Percentiles rank a stretch among this genome's conserved stretches.
phyloP scores from a whole-genome alignment of 2,888 invertebrate species.

The Chaetogeoica ovagalla region DNA sequence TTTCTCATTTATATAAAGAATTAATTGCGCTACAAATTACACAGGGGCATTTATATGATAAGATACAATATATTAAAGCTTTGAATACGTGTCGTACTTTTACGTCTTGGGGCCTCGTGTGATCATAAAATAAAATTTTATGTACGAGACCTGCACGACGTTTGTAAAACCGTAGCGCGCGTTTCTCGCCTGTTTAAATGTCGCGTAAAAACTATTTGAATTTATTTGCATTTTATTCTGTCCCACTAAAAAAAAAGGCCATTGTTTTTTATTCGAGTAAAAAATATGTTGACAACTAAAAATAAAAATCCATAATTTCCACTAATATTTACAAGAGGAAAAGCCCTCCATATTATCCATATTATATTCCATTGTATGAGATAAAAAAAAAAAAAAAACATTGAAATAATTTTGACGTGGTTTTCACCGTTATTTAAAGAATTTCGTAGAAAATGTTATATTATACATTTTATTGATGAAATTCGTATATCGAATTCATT shows the following conservation, averaged over 20 bases:
- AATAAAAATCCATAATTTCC: not conserved
- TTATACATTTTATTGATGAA: too few species aligned
- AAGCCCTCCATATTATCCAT: too few species aligned
- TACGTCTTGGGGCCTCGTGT: not conserved
- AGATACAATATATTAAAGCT: not conserved
- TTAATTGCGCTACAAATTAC: slow-evolving; percentile 4
- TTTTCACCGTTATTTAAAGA: too few species aligned
- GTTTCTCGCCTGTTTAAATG: slow-evolving; percentile 19
- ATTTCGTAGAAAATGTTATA: too few species aligned
- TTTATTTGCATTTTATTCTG: slow-evolving; percentile 20
- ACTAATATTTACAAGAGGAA: too few species aligned
- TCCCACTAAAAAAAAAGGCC: not conserved
- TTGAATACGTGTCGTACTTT: slow-evolving; percentile 13
- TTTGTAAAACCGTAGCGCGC: not conserved
- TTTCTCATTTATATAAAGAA: not conserved
- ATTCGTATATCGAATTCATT: too few species aligned
- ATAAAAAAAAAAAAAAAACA: too few species aligned
- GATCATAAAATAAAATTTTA: slow-evolving; percentile 30
- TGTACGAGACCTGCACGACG: not conserved
- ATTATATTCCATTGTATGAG: too few species aligned
- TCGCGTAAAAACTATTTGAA: not conserved
- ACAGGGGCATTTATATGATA: slow-evolving; percentile 24
- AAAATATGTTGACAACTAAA: slow-evolving; percentile 2
- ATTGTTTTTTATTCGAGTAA: not conserved
- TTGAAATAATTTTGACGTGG: too few species aligned